These are phyloP conservation scores for Dipodomys stephensi DNA, from an alignment of 2,113 vertebrate genomes.

Conservation along the genomic window DNA sequence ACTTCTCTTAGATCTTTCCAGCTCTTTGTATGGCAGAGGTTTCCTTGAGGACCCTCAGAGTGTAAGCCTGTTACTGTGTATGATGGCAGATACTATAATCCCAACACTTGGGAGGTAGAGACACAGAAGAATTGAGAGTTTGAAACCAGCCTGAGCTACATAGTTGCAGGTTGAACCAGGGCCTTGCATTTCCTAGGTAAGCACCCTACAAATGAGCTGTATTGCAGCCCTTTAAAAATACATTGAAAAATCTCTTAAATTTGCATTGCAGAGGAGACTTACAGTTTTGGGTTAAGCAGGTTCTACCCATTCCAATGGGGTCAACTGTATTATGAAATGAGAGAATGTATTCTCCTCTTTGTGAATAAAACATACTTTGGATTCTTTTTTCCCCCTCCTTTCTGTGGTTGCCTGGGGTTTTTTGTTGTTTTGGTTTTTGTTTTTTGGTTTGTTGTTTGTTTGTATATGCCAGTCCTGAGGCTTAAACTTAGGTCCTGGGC, in stretches of 20 bases:
- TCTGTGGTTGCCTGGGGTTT: neutral
- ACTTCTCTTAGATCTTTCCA: neutral
- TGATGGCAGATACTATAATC: neutral
- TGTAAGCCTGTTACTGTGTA: neutral
- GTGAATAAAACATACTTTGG: neutral
- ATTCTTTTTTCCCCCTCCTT: slow-evolving; percentile 15
- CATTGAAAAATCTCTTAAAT: slow-evolving; percentile 28
- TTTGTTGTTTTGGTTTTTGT: no score
- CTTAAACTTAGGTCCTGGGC: no score
- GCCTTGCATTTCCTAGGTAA: neutral
- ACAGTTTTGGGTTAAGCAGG: neutral
- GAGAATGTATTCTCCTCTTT: slow-evolving; percentile 10
- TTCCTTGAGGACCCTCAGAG: neutral
- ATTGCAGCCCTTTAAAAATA: neutral
- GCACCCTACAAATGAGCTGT: neutral
- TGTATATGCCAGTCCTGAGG: no score
- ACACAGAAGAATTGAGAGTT: neutral
- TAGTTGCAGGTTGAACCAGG: neutral
- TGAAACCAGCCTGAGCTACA: neutral
- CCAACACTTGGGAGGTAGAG: neutral
- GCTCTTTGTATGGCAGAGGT: neutral
- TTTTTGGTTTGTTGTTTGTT: no score
- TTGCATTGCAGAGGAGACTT: neutral
- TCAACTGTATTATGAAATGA: neutral
- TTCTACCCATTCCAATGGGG: neutral